phyloP scores from a whole-genome alignment of 1,140 invertebrate genomes.

The Drosophila pectinifera region DNA sequence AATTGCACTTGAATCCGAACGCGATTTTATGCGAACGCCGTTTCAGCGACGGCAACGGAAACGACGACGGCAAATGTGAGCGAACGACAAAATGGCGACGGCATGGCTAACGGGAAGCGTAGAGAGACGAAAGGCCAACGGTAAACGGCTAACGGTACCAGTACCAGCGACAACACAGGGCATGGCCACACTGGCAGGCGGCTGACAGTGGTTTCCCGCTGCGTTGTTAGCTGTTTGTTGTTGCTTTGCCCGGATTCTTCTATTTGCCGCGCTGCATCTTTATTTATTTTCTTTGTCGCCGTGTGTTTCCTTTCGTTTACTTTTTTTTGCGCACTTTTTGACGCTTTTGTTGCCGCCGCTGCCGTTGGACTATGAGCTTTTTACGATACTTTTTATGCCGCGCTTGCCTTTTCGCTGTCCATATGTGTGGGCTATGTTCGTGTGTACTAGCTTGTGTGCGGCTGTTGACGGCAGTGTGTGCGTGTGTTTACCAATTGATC shows the following conservation, averaged over 20 bases:
- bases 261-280: conserved; percentile 73
- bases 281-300: conserved; percentile 39
- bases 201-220: conserved; percentile 64
- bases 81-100: conserved; percentile 55
- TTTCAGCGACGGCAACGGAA: conserved; percentile 41
- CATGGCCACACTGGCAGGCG: conserved; percentile 68
- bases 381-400: conserved; percentile 75
- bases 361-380: conserved; percentile 47
- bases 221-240: conserved; percentile 58
- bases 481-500: conserved; percentile 83
- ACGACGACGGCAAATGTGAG: conserved; percentile 38
- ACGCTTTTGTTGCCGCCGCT: conserved; percentile 55
- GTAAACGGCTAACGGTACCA: conserved; percentile 34
- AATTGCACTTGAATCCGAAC: not conserved
- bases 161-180: conserved; percentile 45
- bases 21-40: conserved; percentile 38
- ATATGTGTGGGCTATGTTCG: conserved; percentile 23
- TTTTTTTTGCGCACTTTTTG: conserved; percentile 76
- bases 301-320: conserved; percentile 13
- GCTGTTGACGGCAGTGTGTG: conserved; percentile 15
- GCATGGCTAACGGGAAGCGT: conserved; percentile 36
- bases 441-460: conserved; percentile 14
- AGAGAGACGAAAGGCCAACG: conserved; percentile 24
- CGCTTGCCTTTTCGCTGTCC: conserved; percentile 70
- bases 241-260: conserved; percentile 42